Evolutionary conservation across 2,888 invertebrate genomes (phyloP), one percentile per base, ranked within the genome.

Genomic region (Melieria picta): DNA sequence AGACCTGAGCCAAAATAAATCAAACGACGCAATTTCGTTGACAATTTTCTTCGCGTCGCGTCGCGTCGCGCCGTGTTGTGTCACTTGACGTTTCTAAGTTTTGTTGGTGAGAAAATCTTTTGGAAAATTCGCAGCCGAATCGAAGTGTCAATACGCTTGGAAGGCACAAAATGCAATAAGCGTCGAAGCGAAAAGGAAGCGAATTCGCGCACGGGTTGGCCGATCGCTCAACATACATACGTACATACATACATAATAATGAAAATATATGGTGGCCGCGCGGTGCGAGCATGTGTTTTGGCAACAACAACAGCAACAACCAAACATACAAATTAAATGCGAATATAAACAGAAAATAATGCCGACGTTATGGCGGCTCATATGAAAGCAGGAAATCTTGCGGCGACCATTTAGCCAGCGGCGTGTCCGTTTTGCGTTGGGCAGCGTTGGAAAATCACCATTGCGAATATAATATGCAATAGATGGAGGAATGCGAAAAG

Each of bases 131-230:
- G 52, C 52, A 11, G 52, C 45, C 52, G 60, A 52, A 60, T 16
- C 61, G 61, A 61, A 43, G 50, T 66, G 66, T 61, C 47, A 67
- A 67, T 60, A 60, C 43, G 67, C 42, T 61, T 61, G 45, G 43
- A 30, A 61, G 62, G 62, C 55, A 46, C 55, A 62, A 62, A 68
- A 56, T 56, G 69, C 63, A 63, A 62, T 55, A 69, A 69, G 30
- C 30, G 30, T 30, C 30, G 0, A 30, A 30, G 30, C 30, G 30
- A 30, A 30, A 30, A 30, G 30, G 30, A 30, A 30, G 30, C 30
- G 30, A 30, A 30, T 30, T 30, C 30, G 30, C 30, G 30, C 30
- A 63, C 42, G 62, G 56, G 69, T 69, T 30, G 62, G 69, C 16
- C 52, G 69, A 56, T 42, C 7, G 62, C 57, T 52, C 16, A 63